A percentile compares a stretch with the other conserved stretches of the same genome.
phyloP scores from a whole-genome alignment of 2,888 invertebrate genomes.

The Isoperla grammatica region DNA sequence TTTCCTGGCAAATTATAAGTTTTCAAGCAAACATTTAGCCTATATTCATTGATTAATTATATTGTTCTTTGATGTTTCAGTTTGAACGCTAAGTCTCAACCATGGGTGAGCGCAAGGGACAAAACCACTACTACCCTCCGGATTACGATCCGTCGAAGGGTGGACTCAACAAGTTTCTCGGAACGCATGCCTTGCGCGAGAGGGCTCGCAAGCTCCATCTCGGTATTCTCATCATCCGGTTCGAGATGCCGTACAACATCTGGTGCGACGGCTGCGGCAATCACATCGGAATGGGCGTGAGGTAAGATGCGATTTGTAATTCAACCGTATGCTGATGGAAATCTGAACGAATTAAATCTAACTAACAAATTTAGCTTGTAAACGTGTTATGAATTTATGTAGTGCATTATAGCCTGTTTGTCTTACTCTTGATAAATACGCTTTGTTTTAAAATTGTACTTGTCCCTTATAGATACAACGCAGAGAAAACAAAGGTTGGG shows the following conservation, averaged over 20 bases:
- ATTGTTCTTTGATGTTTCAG: too few relatives aligned
- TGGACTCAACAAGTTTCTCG: conserved; percentile 89
- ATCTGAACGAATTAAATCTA: not conserved
- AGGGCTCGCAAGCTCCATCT: conserved; percentile 90
- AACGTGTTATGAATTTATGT: too few relatives aligned
- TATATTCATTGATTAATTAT: too few relatives aligned
- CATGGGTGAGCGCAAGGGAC: conserved; percentile 98
- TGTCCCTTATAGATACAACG: conserved; percentile 84
- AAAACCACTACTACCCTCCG: conserved; percentile 97
- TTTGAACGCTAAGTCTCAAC: conserved; percentile 37
- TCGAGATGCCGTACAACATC: conserved; percentile 99
- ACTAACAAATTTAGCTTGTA: too few relatives aligned
- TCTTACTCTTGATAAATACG: too few relatives aligned
- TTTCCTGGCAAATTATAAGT: too few relatives aligned
- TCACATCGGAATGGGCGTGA: conserved; percentile 98
- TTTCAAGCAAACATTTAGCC: too few relatives aligned
- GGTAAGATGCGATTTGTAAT: conserved; percentile 40
- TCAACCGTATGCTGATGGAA: not conserved
- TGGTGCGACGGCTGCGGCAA: conserved; percentile 99
- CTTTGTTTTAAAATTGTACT: too few relatives aligned
- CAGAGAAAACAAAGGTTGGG: conserved; percentile 87
- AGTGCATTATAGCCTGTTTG: too few relatives aligned
- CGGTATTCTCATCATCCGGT: conserved; percentile 93
- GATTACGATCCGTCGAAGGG: conserved; percentile 96
- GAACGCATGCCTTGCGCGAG: conserved; percentile 93